phyloP scores from a whole-genome alignment of 2,888 invertebrate genomes.

The Acanthosoma haemorrhoidale region DNA sequence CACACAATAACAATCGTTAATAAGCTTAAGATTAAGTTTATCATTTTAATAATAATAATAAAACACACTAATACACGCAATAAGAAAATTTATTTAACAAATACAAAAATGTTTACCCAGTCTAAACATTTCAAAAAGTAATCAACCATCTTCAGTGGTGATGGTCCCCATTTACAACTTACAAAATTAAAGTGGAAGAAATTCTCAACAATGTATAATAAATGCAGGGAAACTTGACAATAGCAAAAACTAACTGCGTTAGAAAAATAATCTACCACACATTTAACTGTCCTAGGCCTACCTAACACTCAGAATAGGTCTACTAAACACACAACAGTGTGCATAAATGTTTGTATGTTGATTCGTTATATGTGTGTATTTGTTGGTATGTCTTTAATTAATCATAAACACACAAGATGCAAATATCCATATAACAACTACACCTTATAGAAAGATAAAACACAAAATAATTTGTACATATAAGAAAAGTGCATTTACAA shows the following conservation, averaged over 20 bases:
- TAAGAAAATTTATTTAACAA: neutral
- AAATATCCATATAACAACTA: neutral
- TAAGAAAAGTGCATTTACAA: no score
- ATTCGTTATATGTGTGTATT: neutral
- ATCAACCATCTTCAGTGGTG: conserved; percentile 31
- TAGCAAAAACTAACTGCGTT: conserved; percentile 39
- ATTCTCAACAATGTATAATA: conserved; percentile 25
- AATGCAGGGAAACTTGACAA: conserved; percentile 30
- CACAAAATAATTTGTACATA: neutral
- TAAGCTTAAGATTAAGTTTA: neutral
- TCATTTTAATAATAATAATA: neutral
- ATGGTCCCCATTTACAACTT: conserved; percentile 30
- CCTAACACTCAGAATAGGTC: conserved; percentile 34
- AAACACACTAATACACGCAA: conserved; percentile 27
- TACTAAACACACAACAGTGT: conserved; percentile 10
- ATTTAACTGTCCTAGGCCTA: conserved; percentile 39
- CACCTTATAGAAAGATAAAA: neutral
- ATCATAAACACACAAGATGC: neutral
- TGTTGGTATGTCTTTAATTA: neutral
- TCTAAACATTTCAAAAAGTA: conserved; percentile 21
- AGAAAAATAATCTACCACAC: conserved; percentile 42
- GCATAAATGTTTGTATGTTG: neutral
- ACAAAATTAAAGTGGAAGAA: conserved; percentile 34
- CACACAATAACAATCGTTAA: conserved; percentile 19
- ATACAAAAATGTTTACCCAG: conserved; percentile 22